Evolutionary conservation across 2,113 vertebrate species (phyloP).

Genomic region (Emberiza fucata): DNA sequence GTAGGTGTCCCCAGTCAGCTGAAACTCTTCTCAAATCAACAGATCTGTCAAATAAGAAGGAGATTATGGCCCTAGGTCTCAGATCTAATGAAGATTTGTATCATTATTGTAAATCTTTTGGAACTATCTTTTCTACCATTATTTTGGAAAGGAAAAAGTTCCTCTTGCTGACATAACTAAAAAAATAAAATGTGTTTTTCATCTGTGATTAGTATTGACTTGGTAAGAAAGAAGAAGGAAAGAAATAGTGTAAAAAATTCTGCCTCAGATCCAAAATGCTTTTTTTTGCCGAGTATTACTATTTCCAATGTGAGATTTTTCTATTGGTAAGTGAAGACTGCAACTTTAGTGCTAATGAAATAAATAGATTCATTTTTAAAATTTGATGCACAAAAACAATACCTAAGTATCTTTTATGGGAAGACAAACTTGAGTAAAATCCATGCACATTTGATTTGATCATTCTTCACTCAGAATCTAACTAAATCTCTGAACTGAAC

Average conservation of each 20-base stretch:
- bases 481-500: background rate
- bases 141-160: background rate
- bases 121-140: background rate
- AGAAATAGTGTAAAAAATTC: background rate
- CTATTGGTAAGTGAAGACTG: background rate
- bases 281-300: background rate
- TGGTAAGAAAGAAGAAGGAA: background rate
- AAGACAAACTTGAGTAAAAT: background rate
- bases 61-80: background rate
- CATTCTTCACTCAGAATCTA: background rate
- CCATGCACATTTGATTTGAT: background rate
- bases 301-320: background rate
- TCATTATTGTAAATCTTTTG: background rate
- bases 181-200: background rate
- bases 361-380: background rate
- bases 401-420: background rate
- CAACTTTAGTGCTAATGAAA: background rate
- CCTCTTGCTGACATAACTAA: background rate
- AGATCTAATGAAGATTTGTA: background rate
- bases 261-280: background rate
- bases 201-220: background rate
- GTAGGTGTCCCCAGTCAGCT: background rate
- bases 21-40: background rate
- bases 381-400: background rate
- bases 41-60: background rate